Conservation (phyloP, 1,140 invertebrate species). For the Zaprionus ornatus region DNA sequence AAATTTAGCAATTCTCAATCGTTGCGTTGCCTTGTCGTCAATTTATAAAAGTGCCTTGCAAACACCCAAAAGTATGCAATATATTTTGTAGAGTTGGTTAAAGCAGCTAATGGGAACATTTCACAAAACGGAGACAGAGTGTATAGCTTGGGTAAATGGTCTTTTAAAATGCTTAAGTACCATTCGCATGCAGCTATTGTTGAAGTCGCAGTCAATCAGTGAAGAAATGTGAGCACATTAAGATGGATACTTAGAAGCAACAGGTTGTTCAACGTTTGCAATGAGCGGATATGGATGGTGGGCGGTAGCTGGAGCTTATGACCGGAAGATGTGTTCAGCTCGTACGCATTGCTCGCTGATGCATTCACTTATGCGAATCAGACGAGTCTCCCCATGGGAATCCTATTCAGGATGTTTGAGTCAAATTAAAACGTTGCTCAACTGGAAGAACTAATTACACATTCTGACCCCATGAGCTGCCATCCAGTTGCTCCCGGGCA, state of each 20-base stretch:
- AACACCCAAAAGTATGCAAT: neutral
- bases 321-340: neutral
- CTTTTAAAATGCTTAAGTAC: too few species aligned
- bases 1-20: too few species aligned
- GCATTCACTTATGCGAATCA: constrained; percentile 4
- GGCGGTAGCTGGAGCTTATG: neutral
- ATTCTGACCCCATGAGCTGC: constrained; percentile 1
- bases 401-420: constrained; percentile 9
- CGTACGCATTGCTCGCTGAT: neutral
- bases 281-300: neutral
- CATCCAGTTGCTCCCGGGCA: neutral
- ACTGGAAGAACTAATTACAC: constrained; percentile 37
- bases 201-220: neutral
- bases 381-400: neutral
- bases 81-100: neutral
- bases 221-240: neutral
- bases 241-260: constrained; percentile 5
- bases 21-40: too few species aligned
- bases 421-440: constrained; percentile 30
- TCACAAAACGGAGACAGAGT: too few species aligned
- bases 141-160: too few species aligned
- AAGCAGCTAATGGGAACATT: neutral
- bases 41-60: neutral
- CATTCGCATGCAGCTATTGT: neutral
- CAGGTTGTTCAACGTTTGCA: constrained; percentile 5